Evolutionary conservation across 2,113 vertebrate species (phyloP), one percentile per base, ranked within the genome.

Genomic region (Lagenorhynchus albirostris): DNA sequence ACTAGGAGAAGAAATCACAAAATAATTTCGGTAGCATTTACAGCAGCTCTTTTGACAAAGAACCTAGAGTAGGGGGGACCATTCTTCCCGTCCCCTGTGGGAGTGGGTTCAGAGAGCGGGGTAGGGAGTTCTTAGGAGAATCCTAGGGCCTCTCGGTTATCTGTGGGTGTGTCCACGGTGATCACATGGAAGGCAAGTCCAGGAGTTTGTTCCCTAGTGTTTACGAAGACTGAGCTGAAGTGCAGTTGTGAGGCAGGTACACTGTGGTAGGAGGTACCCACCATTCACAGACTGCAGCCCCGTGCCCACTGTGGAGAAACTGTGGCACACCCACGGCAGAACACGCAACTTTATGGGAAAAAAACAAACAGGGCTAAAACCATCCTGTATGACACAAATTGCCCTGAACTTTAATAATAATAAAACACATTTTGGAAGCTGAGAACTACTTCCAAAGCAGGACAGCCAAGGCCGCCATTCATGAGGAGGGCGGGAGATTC

Each of bases 181-280:
- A 53, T 1, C 65, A 50, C 15, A 1, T 1, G 4, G 47, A 50
- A 76, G 67, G 13, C 17, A 20, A 31, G 20, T 18, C 25, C 18
- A 6, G 47, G 20, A 71, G 33, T 41, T 4, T 21, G n/a, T 41
- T 29, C 50, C 31, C 25, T 29, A 4, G 3, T 4, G 29, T 63
- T 73, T 18, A 2, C 0, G 10, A 67, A 25, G 33, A 7, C 44
- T 36, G 15, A 44, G 13, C 17, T 7, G 6, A 23, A 50, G 7
- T 33, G 26, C 2, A 0, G 14, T 3, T 33, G 2, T n/a, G 55
- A 50, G 1, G 7, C 31, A 31, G 21, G 41, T 1, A 33, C 12
- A 3, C 0, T 11, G 67, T 5, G 13, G 21, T 36, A 53, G 53
- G 29, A 70, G 41, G 31, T 2, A 4, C 20, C 44, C 23, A n/a